phyloP scores from a whole-genome alignment of 2,797 vertebrate species.

The Sebastes miniatus region DNA sequence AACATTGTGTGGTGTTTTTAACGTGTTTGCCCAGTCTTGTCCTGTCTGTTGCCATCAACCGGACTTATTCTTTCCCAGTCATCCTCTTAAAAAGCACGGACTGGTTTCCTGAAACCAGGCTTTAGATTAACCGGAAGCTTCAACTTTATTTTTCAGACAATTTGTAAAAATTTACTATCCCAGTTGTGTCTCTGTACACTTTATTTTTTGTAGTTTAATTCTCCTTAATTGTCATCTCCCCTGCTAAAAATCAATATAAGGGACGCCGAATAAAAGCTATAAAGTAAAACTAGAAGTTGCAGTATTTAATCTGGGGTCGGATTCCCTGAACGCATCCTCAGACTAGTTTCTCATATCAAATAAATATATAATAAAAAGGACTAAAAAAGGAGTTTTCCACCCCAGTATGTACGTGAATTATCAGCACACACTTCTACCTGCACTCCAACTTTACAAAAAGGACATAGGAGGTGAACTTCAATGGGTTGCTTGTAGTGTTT shows the following conservation, averaged over 20 bases:
- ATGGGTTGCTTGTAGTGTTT: background rate
- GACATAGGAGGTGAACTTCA: background rate
- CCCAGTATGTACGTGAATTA: background rate
- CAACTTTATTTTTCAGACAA: constrained; percentile 15
- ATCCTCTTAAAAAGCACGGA: constrained; percentile 37
- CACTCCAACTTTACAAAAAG: constrained; percentile 3
- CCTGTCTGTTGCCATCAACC: constrained; percentile 66
- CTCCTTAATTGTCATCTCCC: background rate
- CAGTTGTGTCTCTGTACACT: background rate
- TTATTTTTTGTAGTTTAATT: background rate
- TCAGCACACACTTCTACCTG: background rate
- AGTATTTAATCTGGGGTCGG: background rate
- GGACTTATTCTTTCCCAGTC: constrained; percentile 51
- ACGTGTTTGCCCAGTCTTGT: constrained; percentile 76
- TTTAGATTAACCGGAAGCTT: constrained; percentile 25
- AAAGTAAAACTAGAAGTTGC: background rate
- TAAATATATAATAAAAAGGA: too few relatives aligned
- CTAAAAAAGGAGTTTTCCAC: background rate
- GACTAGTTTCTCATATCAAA: background rate
- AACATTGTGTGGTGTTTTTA: constrained; percentile 72
- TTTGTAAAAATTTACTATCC: background rate
- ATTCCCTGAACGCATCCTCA: background rate
- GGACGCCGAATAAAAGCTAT: background rate
- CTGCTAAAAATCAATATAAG: constrained; percentile 6
- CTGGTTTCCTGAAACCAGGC: constrained; percentile 62